Conservation (phyloP, 2,888 invertebrate genomes). For the Eilema sororculum region DNA sequence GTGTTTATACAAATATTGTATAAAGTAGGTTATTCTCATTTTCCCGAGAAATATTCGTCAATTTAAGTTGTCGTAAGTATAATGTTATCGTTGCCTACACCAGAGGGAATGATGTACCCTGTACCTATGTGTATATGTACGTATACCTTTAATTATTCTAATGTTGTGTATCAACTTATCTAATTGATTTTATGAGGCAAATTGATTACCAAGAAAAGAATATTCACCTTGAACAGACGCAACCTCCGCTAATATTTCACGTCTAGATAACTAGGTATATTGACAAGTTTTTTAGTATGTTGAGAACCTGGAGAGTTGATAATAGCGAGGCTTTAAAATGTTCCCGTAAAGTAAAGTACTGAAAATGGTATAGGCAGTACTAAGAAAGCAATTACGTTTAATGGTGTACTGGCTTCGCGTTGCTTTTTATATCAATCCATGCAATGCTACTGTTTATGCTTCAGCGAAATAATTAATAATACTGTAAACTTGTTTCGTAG, state of each 20-base stretch:
- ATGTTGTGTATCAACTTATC: not conserved
- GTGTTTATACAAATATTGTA: not conserved
- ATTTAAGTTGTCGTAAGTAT: not conserved
- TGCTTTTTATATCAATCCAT: constrained; percentile 16
- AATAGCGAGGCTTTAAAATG: not conserved
- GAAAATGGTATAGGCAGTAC: not conserved
- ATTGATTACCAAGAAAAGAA: not conserved
- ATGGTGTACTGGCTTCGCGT: not conserved
- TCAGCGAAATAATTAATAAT: constrained; percentile 17
- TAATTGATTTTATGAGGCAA: not conserved
- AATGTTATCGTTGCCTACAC: not conserved
- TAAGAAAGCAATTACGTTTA: constrained; percentile 4
- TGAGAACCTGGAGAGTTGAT: not conserved
- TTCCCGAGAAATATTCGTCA: not conserved
- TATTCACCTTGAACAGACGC: not conserved
- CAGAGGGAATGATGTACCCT: too few species aligned
- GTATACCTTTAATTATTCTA: too few species aligned
- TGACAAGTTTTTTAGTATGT: not conserved
- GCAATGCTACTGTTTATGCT: constrained; percentile 16
- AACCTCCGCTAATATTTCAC: not conserved
- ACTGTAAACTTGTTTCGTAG: constrained; percentile 11
- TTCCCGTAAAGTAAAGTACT: not conserved
- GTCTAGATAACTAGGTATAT: not conserved
- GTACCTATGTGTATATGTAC: too few species aligned
- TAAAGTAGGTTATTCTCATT: not conserved